Evolutionary conservation across 2,888 invertebrate genomes (phyloP), one percentile per base, ranked within the genome.

Genomic region (Teleogryllus oceanicus): DNA sequence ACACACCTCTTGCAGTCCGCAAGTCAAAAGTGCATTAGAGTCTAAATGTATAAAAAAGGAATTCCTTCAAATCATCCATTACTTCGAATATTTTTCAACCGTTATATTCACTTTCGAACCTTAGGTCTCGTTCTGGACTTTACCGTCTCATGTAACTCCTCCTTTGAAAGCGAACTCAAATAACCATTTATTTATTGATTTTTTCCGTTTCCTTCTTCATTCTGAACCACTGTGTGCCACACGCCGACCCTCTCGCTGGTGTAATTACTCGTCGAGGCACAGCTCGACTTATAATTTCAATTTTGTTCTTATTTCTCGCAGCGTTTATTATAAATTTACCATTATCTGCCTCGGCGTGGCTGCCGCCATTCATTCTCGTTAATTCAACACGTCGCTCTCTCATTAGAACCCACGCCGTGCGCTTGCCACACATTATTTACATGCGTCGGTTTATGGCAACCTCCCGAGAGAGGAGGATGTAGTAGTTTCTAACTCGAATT

Each of bases 231-330:
- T 37, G 37, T 37, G 37, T 37, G 0, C 0, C 11, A 62, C 62
- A 13, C 11, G n/a, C 16, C n/a, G 11, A 4, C 1, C 62, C 62
- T 62, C 62, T 62, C 4, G 16, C 13, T 62, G 11, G 62, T 62
- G 62, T 62, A 62, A 62, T 62, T 62, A 12, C 62, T 62, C 62
- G 62, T n/a, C 62, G 13, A n/a, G 62, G 62, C 62, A n/a, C 62
- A 62, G 62, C 62, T 62, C 62, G 62, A 62, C 62, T 62, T 62
- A 62, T 62, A 62, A 62, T 62, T 62, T 62, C 62, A 62, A 62
- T 62, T 62, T 62, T 62, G 62, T 62, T 62, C 62, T 62, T 62
- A 62, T 62, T 62, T 62, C 62, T 18, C 13, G n/a, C 62, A 8
- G 62, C 62, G 62, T 62, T 62, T 62, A 62, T 62, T 62, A 62